Conservation (phyloP, 2,888 invertebrate genomes). For the Synergus japonicus region DNA sequence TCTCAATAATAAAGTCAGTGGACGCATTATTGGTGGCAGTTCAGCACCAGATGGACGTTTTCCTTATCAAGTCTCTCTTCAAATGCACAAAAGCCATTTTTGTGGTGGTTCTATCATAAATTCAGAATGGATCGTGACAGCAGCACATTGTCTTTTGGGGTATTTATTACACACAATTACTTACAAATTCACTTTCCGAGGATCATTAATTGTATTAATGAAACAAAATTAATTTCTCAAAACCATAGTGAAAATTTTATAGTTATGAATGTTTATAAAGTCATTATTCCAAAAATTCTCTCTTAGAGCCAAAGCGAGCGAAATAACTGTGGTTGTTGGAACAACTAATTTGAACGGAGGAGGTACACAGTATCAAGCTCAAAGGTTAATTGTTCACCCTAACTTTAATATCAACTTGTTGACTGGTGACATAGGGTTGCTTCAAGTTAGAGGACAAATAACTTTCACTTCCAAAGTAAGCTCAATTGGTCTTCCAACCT, state of each 20-base stretch:
- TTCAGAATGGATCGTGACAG: conserved; percentile 78
- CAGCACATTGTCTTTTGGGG: conserved; percentile 79
- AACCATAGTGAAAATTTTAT: not conserved
- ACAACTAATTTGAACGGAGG: not conserved
- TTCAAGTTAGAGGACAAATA: conserved; percentile 67
- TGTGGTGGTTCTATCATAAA: conserved; percentile 80
- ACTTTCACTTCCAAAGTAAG: conserved; percentile 67
- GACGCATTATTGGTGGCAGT: conserved; percentile 73
- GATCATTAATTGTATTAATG: too few relatives aligned
- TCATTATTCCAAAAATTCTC: conserved; percentile 62
- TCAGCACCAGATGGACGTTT: conserved; percentile 78
- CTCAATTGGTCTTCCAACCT: conserved; percentile 63
- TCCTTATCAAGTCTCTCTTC: conserved; percentile 78
- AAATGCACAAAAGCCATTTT: conserved; percentile 78
- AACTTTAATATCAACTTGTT: not conserved
- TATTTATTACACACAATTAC: conserved; percentile 53
- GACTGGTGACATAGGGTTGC: conserved; percentile 68
- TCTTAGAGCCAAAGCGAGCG: not conserved
- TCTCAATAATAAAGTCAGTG: conserved; percentile 16
- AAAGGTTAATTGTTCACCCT: not conserved
- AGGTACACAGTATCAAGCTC: not conserved
- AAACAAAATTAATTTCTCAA: not conserved
- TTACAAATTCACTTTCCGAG: not conserved
- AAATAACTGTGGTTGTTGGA: not conserved
- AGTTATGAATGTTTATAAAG: too few relatives aligned